phyloP scores from a whole-genome alignment of 1,140 invertebrate species.

The Calephelis nemesis region DNA sequence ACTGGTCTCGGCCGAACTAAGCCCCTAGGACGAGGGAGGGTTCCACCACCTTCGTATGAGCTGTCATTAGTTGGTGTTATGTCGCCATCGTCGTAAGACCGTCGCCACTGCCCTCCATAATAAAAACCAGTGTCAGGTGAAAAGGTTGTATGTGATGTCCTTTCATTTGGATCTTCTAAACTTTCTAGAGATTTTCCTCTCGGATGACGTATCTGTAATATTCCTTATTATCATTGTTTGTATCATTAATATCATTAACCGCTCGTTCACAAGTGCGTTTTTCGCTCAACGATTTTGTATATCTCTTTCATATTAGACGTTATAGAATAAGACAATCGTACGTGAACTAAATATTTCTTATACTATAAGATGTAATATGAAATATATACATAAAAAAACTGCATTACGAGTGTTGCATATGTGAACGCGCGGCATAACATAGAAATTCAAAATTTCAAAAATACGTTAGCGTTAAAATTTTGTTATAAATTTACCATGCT shows the following conservation, averaged over 20 bases:
- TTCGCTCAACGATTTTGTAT: too few relatives aligned
- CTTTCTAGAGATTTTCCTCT: constrained; percentile 91
- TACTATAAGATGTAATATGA: background rate
- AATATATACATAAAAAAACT: background rate
- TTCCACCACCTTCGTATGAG: constrained; percentile 88
- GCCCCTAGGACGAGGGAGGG: constrained; percentile 89
- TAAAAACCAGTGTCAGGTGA: constrained; percentile 78
- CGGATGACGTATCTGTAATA: constrained; percentile 83
- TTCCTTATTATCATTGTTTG: constrained; percentile 15
- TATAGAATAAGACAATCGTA: too few relatives aligned
- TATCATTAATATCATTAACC: background rate
- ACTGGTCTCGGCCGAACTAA: constrained; percentile 90
- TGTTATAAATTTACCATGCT: constrained; percentile 30
- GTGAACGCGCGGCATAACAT: too few relatives aligned
- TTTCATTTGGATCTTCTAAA: constrained; percentile 84
- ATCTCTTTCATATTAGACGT: too few relatives aligned
- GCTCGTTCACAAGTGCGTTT: too few relatives aligned
- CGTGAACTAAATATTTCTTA: too few relatives aligned
- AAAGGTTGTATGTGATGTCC: constrained; percentile 83
- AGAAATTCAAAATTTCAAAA: constrained; percentile 12
- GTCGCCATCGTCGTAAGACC: constrained; percentile 93
- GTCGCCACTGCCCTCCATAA: constrained; percentile 84
- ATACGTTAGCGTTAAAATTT: constrained; percentile 24
- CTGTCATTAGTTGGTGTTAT: constrained; percentile 92
- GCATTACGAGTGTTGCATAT: background rate